Evolutionary conservation across 2,113 vertebrate genomes (phyloP).

Genomic region (Ploceus nigricollis): DNA sequence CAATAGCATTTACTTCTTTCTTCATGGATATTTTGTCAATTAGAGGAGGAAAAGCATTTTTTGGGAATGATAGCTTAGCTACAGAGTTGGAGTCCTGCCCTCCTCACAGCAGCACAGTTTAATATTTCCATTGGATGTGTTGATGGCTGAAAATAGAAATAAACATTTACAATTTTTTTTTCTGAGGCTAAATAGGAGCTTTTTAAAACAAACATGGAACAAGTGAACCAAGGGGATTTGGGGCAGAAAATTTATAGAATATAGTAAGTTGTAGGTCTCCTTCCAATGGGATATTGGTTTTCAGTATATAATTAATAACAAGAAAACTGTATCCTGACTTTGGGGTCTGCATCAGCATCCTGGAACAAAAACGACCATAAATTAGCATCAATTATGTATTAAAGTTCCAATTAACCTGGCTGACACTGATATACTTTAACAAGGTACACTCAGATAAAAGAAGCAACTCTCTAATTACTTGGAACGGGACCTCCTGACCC

Average conservation of each 20-base stretch:
- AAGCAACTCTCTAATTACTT: constrained; percentile 84
- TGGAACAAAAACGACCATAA: constrained; percentile 83
- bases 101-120: not conserved
- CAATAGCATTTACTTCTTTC: not conserved
- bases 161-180: not conserved
- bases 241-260: constrained; percentile 17
- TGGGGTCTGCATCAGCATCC: constrained; percentile 73
- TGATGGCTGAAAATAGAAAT: not conserved
- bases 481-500: constrained; percentile 80
- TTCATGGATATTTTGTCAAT: not conserved
- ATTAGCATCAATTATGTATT: constrained; percentile 88
- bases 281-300: constrained; percentile 75
- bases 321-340: constrained; percentile 82
- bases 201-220: constrained; percentile 12
- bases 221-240: not conserved
- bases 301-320: constrained; percentile 83
- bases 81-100: not conserved
- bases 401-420: constrained; percentile 86
- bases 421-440: constrained; percentile 86
- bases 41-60: not conserved
- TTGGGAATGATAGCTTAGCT: not conserved
- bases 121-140: not conserved
- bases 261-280: constrained; percentile 52
- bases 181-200: not conserved
- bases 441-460: constrained; percentile 83